phyloP scores from a whole-genome alignment of 2,888 invertebrate genomes.

The Caenorhabditis doughertyi region DNA sequence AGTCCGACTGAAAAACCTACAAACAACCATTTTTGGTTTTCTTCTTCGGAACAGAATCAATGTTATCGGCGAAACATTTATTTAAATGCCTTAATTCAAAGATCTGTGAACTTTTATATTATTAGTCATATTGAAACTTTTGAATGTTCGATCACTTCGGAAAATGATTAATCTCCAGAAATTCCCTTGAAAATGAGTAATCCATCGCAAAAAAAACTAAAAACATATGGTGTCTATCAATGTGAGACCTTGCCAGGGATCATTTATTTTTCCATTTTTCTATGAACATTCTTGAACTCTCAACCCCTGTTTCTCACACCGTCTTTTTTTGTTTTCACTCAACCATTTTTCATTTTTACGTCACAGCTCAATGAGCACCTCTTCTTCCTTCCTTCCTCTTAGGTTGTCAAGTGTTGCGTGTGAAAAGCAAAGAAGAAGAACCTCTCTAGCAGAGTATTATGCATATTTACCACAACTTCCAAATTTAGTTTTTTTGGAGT shows the following conservation, averaged over 20 bases:
- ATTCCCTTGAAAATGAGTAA: constrained; percentile 23
- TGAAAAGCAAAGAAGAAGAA: constrained; percentile 4
- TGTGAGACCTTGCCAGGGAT: background rate
- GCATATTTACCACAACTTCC: background rate
- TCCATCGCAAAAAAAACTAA: constrained; percentile 4
- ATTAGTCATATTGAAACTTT: background rate
- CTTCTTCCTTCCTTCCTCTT: constrained; percentile 6
- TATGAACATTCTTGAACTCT: background rate
- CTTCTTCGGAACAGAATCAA: background rate
- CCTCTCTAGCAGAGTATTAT: constrained; percentile 5
- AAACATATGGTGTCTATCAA: constrained; percentile 6
- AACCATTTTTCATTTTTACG: constrained; percentile 19
- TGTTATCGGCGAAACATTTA: background rate
- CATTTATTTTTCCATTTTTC: background rate
- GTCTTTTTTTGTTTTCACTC: constrained; percentile 14
- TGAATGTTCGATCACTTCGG: constrained; percentile 9
- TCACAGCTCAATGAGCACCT: constrained; percentile 33
- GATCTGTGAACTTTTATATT: background rate
- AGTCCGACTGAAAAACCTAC: no score
- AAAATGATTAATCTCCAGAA: constrained; percentile 18
- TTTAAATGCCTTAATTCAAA: background rate
- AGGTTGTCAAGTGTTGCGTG: constrained; percentile 38
- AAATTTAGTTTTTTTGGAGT: no score
- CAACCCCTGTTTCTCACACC: background rate
- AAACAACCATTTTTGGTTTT: no score